Evolutionary conservation across 1,140 invertebrate species (phyloP), one percentile per base, ranked within the genome.

Genomic region (Musca vetustissima): DNA sequence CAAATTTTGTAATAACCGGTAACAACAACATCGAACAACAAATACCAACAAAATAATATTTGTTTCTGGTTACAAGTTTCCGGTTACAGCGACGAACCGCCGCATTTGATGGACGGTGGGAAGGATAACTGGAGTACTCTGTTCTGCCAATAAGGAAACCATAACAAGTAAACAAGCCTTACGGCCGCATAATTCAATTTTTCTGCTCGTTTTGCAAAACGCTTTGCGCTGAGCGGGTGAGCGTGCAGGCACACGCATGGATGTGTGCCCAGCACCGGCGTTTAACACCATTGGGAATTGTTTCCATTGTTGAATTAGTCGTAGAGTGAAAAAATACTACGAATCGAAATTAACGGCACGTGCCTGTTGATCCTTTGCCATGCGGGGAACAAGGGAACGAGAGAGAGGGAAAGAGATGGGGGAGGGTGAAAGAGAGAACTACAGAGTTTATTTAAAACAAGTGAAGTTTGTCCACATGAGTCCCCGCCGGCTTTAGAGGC

Each of bases 171-270:
- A 64, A 36, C 19, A 32, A 9, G 61, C 3, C 21, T 8, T 8
- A 24, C 64, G 57, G 69, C 76, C 76, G 75, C 78, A 76, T 80
- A 80, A 80, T 80, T 80, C 78, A 80, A 80, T 80, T 80, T 80
- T 80, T 80, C 75, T 80, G 75, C 76, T 80, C 76, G 76, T 78
- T 80, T 80, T 80, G 73, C 78, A 74, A 59, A 59, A 70, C n/a
- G 64, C 17, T 28, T n/a, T n/a, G n/a, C 25, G 25, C 48, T 4
- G 11, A n/a, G 17, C 13, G 17, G 22, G 28, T 8, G 28, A 28
- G 28, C 28, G 28, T 3, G n/a, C n/a, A n/a, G n/a, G 24, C 43
- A 3, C 19, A 14, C 32, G 4, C 32, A 22, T 15, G 61, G 13
- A 32, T 15, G 66, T 64, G 4, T 36, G 9, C 61, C 15, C 19